These are phyloP conservation scores for Cnemophilus loriae DNA, from an alignment of 2,113 vertebrate genomes.

Conservation along the genomic window DNA sequence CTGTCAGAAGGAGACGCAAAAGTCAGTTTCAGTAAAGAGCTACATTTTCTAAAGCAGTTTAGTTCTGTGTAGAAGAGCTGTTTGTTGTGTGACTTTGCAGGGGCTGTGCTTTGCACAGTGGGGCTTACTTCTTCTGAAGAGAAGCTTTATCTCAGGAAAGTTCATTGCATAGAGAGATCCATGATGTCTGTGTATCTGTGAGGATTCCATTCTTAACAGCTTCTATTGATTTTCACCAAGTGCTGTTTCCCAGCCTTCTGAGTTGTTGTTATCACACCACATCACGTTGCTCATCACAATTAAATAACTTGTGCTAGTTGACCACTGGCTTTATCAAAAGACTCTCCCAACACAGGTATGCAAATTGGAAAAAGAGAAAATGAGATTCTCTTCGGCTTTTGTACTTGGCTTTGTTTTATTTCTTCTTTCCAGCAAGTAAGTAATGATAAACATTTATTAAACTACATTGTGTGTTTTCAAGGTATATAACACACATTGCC, in stretches of 20 bases:
- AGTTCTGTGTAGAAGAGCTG: not conserved
- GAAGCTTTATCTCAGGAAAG: not conserved
- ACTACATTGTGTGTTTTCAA: not conserved
- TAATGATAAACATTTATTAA: not conserved
- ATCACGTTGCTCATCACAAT: not conserved
- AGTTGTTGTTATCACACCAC: not conserved
- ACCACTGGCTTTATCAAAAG: not conserved
- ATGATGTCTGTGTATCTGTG: not conserved
- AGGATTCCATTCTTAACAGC: not conserved
- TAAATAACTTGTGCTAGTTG: not conserved
- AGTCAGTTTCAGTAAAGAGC: not conserved
- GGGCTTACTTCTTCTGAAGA: not conserved
- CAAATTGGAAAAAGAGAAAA: not conserved
- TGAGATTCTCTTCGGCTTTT: not conserved
- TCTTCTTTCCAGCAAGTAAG: not conserved
- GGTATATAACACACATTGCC: not conserved
- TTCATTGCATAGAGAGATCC: not conserved
- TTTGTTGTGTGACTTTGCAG: not conserved
- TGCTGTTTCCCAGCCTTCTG: not conserved
- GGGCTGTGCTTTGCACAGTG: not conserved
- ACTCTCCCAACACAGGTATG: not conserved
- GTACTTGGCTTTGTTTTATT: not conserved
- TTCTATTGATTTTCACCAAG: not conserved
- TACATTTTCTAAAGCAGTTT: not conserved
- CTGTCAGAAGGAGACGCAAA: not conserved